phyloP scores from a whole-genome alignment of 2,888 invertebrate species.

The Volucella bombylans region DNA sequence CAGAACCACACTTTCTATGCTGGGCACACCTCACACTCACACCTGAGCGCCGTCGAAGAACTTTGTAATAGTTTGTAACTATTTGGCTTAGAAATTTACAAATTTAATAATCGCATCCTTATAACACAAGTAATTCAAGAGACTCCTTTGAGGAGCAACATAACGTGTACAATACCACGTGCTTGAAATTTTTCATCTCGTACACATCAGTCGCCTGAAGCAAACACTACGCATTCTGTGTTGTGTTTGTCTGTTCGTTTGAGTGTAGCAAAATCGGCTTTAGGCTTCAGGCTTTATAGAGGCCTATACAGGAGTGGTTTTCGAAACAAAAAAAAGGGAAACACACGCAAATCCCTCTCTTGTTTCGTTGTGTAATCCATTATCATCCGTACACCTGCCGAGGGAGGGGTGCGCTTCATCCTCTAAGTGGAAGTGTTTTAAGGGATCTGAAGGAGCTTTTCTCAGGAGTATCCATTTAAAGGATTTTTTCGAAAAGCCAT shows the following conservation, averaged over 20 bases:
- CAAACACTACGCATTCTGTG: not conserved
- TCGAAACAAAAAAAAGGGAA: not conserved
- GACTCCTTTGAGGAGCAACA: not conserved
- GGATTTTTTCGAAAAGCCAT: slow-evolving; percentile 36
- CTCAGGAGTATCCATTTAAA: slow-evolving; percentile 37
- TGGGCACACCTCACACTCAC: too few relatives aligned
- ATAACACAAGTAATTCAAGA: not conserved
- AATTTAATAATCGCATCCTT: not conserved
- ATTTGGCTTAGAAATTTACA: too few relatives aligned
- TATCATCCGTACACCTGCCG: slow-evolving; percentile 23
- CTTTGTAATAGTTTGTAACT: too few relatives aligned
- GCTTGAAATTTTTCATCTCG: slow-evolving; percentile 2
- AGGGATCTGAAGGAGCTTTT: slow-evolving; percentile 48
- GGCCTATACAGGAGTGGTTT: too few relatives aligned
- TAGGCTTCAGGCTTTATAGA: not conserved
- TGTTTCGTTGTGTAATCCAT: slow-evolving; percentile 34
- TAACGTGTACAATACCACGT: slow-evolving; percentile 14
- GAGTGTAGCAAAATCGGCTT: too few relatives aligned
- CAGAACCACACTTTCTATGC: too few relatives aligned
- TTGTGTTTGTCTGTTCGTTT: not conserved
- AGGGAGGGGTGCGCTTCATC: slow-evolving; percentile 11
- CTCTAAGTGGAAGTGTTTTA: slow-evolving; percentile 32
- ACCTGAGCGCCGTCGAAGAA: too few relatives aligned
- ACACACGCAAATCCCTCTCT: slow-evolving; percentile 9
- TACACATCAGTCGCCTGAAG: slow-evolving; percentile 6